A percentile compares a stretch with the other conserved stretches of the same genome.
Evolutionary conservation across 2,113 vertebrate genomes (phyloP).

Genomic region (Calidris pugnax): DNA sequence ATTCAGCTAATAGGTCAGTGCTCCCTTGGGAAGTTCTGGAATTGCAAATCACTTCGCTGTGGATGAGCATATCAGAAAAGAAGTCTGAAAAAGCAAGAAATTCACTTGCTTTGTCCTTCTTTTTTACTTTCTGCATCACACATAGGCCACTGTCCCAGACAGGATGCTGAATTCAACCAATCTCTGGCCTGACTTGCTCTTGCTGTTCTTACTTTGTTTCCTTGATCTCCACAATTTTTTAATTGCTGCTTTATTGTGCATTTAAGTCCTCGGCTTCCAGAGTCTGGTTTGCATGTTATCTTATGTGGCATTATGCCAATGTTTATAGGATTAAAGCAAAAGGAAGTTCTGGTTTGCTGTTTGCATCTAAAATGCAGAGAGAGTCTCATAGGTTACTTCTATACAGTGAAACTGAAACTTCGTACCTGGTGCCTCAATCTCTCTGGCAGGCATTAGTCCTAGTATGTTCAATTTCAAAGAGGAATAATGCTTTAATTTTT

Average conservation of each 20-base stretch:
- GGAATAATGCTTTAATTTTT: neutral
- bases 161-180: neutral
- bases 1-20: neutral
- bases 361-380: neutral
- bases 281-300: conserved; percentile 10
- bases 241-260: conserved; percentile 4
- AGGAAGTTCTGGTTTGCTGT: conserved; percentile 20
- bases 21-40: neutral
- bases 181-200: neutral
- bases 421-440: neutral
- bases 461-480: neutral
- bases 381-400: neutral
- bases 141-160: neutral
- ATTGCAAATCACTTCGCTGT: neutral
- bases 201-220: conserved; percentile 1
- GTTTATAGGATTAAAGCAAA: conserved; percentile 39
- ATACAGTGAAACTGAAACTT: neutral
- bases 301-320: conserved; percentile 9
- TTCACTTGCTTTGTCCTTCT: neutral
- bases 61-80: neutral
- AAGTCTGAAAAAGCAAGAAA: neutral
- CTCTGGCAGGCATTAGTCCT: neutral
- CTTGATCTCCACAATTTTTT: conserved; percentile 2
- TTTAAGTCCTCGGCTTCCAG: conserved; percentile 11
- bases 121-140: neutral